Evolutionary conservation across 2,888 invertebrate species (phyloP), one percentile per base, ranked within the genome.

Genomic region (Trachelus iudaicus): DNA sequence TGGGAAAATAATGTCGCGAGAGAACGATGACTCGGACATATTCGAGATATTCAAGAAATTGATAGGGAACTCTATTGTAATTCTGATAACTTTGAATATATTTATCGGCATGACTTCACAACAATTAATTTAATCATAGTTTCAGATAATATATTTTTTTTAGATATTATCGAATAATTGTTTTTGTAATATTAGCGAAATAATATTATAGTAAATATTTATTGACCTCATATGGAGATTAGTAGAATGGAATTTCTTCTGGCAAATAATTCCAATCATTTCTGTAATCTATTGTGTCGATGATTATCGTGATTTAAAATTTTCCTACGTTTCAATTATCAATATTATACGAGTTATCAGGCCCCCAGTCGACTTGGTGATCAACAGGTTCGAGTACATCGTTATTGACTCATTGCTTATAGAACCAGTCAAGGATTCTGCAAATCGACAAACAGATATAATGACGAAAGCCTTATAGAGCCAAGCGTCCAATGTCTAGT

Each of bases 361-460:
- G 76, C 78, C 78, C 78, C 78, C 78, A 71, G 76, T 56, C 35
- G 56, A 73, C 15, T 75, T 34, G 37, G 11, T 35, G 74, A 35
- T 74, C 74, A 74, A 74, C 74, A 74, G 12, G 13, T 74, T 74
- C 74, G 33, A 33, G 74, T 35, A 30, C 37, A 13, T 34, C 35
- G 35, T 11, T 11, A 11, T 34, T 34, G 34, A 34, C 34, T 34
- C 23, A 56, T 56, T 23, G 56, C 4, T 56, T 23, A 1, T 23
- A 15, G 9, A 15, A 15, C 23, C 56, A 15, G 37, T 56, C 15
- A 56, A 15, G 15, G 15, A 23, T 23, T 56, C 56, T 56, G 23
- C 23, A 1, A 23, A 56, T 56, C 9, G 56, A 9, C 23, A 56
- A 56, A 56, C 6, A 56, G 56, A 56, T 56, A 40, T 37, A 4